Evolutionary conservation across 2,888 invertebrate genomes (phyloP).

Genomic region (Caenorhabditis sp.): DNA sequence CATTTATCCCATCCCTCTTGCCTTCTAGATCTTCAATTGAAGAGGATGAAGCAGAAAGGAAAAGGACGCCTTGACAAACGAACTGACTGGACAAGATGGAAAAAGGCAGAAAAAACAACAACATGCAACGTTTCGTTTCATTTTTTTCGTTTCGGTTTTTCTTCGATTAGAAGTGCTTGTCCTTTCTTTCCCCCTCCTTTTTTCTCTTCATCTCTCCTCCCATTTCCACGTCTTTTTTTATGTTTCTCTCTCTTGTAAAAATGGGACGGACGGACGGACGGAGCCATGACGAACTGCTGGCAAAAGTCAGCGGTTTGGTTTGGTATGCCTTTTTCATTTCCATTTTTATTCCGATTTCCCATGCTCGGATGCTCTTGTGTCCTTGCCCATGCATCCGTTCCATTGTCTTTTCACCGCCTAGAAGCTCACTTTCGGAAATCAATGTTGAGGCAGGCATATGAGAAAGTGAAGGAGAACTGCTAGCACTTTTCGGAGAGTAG

Average conservation of each 20-base stretch:
- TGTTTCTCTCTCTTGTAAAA: no score
- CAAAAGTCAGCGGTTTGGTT: slow-evolving; percentile 27
- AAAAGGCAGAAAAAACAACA: slow-evolving; percentile 10
- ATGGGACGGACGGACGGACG: no score
- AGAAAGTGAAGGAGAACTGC: not conserved
- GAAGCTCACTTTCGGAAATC: slow-evolving; percentile 13
- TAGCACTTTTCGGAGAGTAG: no score
- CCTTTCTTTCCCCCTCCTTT: not conserved
- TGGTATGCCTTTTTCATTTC: slow-evolving; percentile 7
- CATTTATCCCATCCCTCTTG: no score
- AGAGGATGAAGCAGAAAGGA: slow-evolving; percentile 6
- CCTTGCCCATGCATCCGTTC: not conserved
- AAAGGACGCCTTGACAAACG: no score
- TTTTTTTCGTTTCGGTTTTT: no score
- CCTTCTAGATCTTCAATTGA: no score
- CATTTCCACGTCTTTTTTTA: not conserved
- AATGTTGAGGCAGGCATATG: not conserved
- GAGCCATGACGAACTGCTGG: slow-evolving; percentile 40
- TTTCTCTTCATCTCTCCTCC: not conserved
- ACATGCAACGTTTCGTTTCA: slow-evolving; percentile 7
- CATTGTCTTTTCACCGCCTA: not conserved
- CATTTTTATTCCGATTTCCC: slow-evolving; percentile 25
- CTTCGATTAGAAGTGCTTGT: slow-evolving; percentile 16
- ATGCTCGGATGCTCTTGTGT: slow-evolving; percentile 30
- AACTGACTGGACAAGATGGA: not conserved